Percentiles rank a stretch among this genome's conserved stretches.
phyloP scores from a whole-genome alignment of 2,797 vertebrate species.

The Pangasius larnaudii region DNA sequence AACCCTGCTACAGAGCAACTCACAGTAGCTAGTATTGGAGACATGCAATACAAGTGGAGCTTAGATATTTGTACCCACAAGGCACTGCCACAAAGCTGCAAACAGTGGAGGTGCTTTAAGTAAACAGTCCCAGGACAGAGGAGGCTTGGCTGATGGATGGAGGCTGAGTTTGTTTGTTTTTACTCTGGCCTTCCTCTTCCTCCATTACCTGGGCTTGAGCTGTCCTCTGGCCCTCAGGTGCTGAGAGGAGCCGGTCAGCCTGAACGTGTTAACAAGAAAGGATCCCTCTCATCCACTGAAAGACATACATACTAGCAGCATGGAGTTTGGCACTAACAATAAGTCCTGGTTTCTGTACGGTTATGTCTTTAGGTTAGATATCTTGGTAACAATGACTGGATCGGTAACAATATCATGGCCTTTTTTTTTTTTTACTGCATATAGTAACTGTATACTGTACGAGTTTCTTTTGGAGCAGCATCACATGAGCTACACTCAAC shows the following conservation, averaged over 20 bases:
- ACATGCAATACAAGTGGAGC: conserved; percentile 1
- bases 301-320: conserved; percentile 64
- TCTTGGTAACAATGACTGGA: neutral
- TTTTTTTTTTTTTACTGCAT: neutral
- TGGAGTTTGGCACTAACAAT: conserved; percentile 25
- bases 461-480: neutral
- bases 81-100: conserved; percentile 37
- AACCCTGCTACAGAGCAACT: neutral
- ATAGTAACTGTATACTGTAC: neutral
- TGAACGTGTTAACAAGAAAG: conserved; percentile 82
- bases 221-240: conserved; percentile 59
- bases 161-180: conserved; percentile 79
- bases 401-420: neutral
- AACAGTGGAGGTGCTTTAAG: conserved; percentile 28
- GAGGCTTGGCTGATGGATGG: conserved; percentile 55
- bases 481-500: neutral
- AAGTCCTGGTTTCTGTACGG: neutral
- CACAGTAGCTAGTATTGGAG: neutral
- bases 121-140: conserved; percentile 44
- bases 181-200: conserved; percentile 68
- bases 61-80: conserved; percentile 38
- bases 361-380: neutral
- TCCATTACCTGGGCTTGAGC: conserved; percentile 63
- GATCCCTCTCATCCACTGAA: conserved; percentile 69
- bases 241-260: conserved; percentile 78